Evolutionary conservation across 2,888 invertebrate genomes (phyloP).

Genomic region (Phymatocera aterrima): DNA sequence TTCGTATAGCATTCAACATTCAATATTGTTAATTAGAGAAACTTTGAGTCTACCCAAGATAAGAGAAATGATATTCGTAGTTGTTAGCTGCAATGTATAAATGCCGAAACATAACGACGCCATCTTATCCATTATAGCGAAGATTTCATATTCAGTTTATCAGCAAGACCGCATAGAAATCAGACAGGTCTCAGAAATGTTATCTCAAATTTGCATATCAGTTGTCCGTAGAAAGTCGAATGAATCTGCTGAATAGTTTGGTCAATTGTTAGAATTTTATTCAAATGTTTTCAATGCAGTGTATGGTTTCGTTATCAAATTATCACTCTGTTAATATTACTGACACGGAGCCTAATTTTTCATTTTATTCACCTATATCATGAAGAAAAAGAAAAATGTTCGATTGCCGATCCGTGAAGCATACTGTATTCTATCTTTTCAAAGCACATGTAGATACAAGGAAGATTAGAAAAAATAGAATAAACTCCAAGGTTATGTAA

Average conservation of each 20-base stretch:
- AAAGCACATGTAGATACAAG: no score
- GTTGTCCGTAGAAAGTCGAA: background rate
- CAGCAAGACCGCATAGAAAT: background rate
- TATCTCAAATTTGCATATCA: background rate
- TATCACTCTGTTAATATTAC: background rate
- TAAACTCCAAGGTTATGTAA: no score
- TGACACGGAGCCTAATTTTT: background rate
- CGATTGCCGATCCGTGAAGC: no score
- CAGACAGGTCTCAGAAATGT: background rate
- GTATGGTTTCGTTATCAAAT: background rate
- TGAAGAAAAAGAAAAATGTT: background rate
- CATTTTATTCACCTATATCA: background rate
- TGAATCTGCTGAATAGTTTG: background rate
- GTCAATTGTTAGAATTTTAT: background rate
- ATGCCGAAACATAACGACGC: background rate
- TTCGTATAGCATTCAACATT: conserved; percentile 3
- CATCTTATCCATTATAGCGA: background rate
- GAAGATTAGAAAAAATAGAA: background rate
- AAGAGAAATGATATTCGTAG: background rate
- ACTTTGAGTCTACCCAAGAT: background rate
- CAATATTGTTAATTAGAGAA: background rate
- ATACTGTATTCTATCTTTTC: no score
- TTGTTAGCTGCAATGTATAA: background rate
- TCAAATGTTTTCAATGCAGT: background rate
- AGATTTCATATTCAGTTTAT: background rate